Conservation (phyloP, 1,140 invertebrate species). For the Panulirus ornatus region DNA sequence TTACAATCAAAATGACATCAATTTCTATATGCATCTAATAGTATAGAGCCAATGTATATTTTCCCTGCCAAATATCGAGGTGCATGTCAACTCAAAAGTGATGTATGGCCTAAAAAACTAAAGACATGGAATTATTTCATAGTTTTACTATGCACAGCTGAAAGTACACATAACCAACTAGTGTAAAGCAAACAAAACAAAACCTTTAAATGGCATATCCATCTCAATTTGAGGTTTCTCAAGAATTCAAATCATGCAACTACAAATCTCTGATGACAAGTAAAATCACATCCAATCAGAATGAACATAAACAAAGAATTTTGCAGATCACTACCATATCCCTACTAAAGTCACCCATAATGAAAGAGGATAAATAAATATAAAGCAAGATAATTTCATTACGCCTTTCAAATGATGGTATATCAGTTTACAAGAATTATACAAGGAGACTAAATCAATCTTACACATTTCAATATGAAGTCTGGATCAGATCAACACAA, state of each 20-base stretch:
- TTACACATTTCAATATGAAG: too few relatives aligned
- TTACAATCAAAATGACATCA: constrained; percentile 26
- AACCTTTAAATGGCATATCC: neutral
- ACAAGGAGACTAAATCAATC: too few relatives aligned
- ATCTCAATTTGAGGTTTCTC: too few relatives aligned
- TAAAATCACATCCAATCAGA: neutral
- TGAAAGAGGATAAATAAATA: too few relatives aligned
- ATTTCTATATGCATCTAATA: constrained; percentile 18
- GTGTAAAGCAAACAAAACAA: neutral
- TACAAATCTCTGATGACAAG: too few relatives aligned
- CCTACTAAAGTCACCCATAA: too few relatives aligned
- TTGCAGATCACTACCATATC: too few relatives aligned
- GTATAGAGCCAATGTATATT: constrained; percentile 33
- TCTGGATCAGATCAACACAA: neutral
- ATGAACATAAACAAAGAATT: too few relatives aligned
- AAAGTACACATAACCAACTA: neutral
- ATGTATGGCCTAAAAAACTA: constrained; percentile 1
- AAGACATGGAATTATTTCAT: neutral
- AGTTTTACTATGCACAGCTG: neutral
- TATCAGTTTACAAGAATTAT: too few relatives aligned
- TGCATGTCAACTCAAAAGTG: neutral
- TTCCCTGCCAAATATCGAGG: constrained; percentile 26
- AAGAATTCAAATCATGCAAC: too few relatives aligned
- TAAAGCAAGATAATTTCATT: too few relatives aligned
- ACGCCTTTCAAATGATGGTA: too few relatives aligned